Percentiles rank a stretch among this genome's conserved stretches.
Conservation (phyloP, 2,797 vertebrate genomes). For the Rhyacichthys aspro region DNA sequence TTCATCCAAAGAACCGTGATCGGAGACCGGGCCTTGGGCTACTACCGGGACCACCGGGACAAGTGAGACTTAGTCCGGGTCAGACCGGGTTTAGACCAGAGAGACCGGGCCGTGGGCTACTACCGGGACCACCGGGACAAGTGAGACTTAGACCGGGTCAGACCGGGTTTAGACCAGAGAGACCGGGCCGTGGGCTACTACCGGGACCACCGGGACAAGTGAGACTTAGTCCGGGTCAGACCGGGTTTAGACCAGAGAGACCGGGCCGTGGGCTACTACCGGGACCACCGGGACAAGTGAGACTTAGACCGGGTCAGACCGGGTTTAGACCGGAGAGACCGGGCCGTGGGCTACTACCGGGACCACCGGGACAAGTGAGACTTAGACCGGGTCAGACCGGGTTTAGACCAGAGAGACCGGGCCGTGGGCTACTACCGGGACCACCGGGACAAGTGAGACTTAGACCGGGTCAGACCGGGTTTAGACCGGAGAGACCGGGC, state of each 20-base stretch:
- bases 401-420: too few species aligned
- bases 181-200: slow-evolving; percentile 84
- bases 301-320: slow-evolving; percentile 4
- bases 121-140: slow-evolving; percentile 83
- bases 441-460: too few species aligned
- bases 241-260: slow-evolving; percentile 31
- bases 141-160: slow-evolving; percentile 67
- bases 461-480: too few species aligned
- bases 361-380: too few species aligned
- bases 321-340: too few species aligned
- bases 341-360: too few species aligned
- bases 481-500: too few species aligned
- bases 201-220: slow-evolving; percentile 84
- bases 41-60: slow-evolving; percentile 82
- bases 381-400: too few species aligned
- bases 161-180: slow-evolving; percentile 2
- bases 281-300: slow-evolving; percentile 84
- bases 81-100: too few species aligned
- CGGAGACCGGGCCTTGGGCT: slow-evolving; percentile 81
- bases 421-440: too few species aligned
- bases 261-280: slow-evolving; percentile 84
- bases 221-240: slow-evolving; percentile 31
- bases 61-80: slow-evolving; percentile 72
- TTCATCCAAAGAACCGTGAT: slow-evolving; percentile 85
- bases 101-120: slow-evolving; percentile 80